Evolutionary conservation across 1,140 invertebrate species (phyloP), one percentile per base, ranked within the genome.

Genomic region (Agrypnia vestita): DNA sequence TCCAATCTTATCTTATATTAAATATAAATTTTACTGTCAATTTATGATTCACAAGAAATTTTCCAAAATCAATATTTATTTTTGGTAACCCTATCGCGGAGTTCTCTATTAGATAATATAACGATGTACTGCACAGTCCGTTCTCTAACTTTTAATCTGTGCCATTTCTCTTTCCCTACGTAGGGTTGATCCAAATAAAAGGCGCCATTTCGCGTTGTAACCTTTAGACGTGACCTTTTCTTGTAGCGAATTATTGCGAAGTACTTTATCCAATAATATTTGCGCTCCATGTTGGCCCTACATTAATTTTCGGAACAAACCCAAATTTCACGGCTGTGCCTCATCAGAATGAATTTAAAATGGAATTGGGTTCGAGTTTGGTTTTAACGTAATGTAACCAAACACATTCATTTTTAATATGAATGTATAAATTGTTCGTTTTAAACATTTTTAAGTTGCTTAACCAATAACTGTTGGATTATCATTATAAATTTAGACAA

Each of bases 111-210:
- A 35, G 1, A 35, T 35, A 35, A 35, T 35, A 35, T 71, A 71
- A 12, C 46, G 46, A 71, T 71, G 15, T 4, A 51, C 47, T 51
- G 49, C 19, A 71, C 10, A 25, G 35, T 9, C 53, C 53, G 51
- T 55, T 74, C 6, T 25, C 72, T 19, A 74, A 74, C 72, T 74
- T 74, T 74, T 74, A 74, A 74, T 74, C 55, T 44, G 21, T n/a
- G 72, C 51, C 25, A n/a, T 47, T 11, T 25, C 67, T 71, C 67
- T 15, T 12, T 51, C 47, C 46, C 10, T 71, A 11, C 47, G 19
- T 15, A 15, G 62, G 67, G 46, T 51, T 51, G 47, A 19, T 15
- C 67, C 17, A 25, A 71, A 43, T 47, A 44, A 15, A 49, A 43
- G n/a, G 59, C 21, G 74, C 35, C 21, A 43, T 67, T 43, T 76